Percentiles rank a stretch among this genome's conserved stretches.
phyloP scores from a whole-genome alignment of 2,888 invertebrate species.

The Asteroscopus sphinx region DNA sequence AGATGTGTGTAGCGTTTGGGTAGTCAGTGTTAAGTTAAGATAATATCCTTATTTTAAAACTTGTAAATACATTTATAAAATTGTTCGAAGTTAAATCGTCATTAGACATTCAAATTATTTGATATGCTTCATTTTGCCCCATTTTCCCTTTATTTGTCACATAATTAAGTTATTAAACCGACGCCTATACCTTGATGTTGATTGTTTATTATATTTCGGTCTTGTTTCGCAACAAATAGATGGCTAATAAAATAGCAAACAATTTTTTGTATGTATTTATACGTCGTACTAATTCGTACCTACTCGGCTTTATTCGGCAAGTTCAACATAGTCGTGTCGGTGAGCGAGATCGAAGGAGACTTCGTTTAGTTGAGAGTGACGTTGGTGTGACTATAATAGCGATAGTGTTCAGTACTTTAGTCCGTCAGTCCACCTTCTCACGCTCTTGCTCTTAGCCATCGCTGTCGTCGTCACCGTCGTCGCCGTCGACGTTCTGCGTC shows the following conservation, averaged over 20 bases:
- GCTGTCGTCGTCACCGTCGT: constrained; percentile 63
- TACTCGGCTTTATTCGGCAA: constrained; percentile 76
- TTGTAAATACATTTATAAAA: background rate
- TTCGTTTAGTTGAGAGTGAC: constrained; percentile 70
- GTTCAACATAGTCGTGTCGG: constrained; percentile 72
- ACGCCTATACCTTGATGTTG: constrained; percentile 36
- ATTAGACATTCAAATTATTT: constrained; percentile 3
- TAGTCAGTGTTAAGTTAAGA: background rate
- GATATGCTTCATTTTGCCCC: constrained; percentile 10
- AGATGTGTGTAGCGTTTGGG: background rate
- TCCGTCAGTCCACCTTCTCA: constrained; percentile 70
- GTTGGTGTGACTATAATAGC: constrained; percentile 82
- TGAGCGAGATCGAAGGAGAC: constrained; percentile 81
- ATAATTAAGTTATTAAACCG: constrained; percentile 36
- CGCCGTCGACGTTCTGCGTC: constrained; percentile 65
- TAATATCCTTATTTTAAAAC: no score
- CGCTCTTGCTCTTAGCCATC: constrained; percentile 65
- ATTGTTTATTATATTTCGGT: constrained; percentile 59
- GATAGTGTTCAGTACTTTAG: constrained; percentile 75
- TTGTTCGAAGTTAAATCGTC: background rate
- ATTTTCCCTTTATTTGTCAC: constrained; percentile 9
- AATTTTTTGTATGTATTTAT: constrained; percentile 68
- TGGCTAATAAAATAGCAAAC: constrained; percentile 73
- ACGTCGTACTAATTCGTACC: constrained; percentile 74
- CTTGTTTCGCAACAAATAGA: constrained; percentile 71